Conservation (phyloP, 2,888 invertebrate genomes). For the Cylindroiulus punctatus region DNA sequence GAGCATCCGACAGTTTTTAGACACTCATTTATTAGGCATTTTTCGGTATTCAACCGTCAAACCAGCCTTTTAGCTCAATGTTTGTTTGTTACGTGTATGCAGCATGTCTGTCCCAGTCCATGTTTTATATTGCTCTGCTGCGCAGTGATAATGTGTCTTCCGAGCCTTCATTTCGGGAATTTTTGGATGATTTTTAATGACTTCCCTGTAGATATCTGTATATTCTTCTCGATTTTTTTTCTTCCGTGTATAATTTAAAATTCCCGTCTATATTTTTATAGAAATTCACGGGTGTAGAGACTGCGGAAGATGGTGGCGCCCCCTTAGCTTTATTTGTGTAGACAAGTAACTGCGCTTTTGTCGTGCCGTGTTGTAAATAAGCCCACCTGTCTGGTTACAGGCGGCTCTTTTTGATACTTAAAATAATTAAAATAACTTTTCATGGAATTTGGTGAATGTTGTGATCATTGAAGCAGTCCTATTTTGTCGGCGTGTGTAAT, state of each 20-base stretch:
- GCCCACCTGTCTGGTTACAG: slow-evolving; percentile 38
- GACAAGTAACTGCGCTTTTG: background rate
- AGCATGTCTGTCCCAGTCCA: background rate
- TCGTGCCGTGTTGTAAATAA: background rate
- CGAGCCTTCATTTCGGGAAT: background rate
- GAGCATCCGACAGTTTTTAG: background rate
- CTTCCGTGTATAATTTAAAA: background rate
- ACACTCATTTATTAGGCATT: background rate
- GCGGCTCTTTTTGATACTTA: background rate
- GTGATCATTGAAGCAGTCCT: background rate
- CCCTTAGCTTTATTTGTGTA: slow-evolving; percentile 3
- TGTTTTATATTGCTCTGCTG: background rate
- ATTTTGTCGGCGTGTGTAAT: background rate
- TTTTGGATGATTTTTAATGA: background rate
- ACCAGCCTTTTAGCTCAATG: background rate
- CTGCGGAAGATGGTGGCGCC: background rate
- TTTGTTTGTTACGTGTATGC: background rate
- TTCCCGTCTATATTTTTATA: background rate
- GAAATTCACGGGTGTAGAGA: background rate
- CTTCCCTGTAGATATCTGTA: slow-evolving; percentile 3
- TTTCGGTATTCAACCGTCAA: background rate
- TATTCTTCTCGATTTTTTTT: background rate
- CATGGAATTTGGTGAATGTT: background rate
- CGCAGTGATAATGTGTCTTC: slow-evolving; percentile 12
- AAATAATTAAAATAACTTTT: background rate